Conservation (phyloP, 2,797 vertebrate genomes). For the Parauchenoglanis ngamensis region DNA sequence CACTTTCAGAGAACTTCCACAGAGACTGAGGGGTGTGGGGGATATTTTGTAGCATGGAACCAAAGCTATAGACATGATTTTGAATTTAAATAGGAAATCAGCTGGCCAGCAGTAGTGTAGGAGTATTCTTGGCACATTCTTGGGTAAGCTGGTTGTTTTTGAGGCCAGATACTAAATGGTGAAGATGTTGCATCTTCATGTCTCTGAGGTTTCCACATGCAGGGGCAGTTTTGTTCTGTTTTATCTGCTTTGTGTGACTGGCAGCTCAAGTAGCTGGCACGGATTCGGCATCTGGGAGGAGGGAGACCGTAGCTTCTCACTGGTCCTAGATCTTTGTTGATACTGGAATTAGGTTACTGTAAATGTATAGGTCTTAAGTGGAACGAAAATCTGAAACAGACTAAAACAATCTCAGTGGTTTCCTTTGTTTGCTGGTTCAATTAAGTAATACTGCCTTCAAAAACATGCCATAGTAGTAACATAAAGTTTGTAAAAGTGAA, state of each 20-base stretch:
- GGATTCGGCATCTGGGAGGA: slow-evolving; percentile 20
- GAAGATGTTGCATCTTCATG: not conserved
- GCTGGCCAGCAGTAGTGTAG: slow-evolving; percentile 5
- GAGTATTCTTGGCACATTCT: not conserved
- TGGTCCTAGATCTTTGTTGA: slow-evolving; percentile 42
- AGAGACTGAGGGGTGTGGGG: no score
- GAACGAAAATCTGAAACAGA: slow-evolving; percentile 34
- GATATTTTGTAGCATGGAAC: no score
- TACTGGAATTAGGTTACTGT: slow-evolving; percentile 42
- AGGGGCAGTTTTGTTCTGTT: slow-evolving; percentile 2
- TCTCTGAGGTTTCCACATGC: not conserved
- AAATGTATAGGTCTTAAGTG: slow-evolving; percentile 42
- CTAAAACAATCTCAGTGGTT: slow-evolving; percentile 34
- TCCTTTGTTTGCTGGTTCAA: slow-evolving; percentile 42
- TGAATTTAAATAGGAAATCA: slow-evolving; percentile 15
- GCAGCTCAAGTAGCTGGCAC: slow-evolving; percentile 21
- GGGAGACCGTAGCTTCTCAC: slow-evolving; percentile 2
- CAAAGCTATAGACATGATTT: not conserved
- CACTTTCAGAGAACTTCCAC: not conserved
- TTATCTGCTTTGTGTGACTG: not conserved
- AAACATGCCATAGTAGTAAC: slow-evolving; percentile 9
- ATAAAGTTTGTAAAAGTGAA: not conserved
- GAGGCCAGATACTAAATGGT: not conserved
- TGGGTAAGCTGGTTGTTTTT: not conserved
- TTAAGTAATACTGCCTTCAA: slow-evolving; percentile 38